Evolutionary conservation across 2,888 invertebrate species (phyloP), one percentile per base, ranked within the genome.

Genomic region (Epinotia demarniana): DNA sequence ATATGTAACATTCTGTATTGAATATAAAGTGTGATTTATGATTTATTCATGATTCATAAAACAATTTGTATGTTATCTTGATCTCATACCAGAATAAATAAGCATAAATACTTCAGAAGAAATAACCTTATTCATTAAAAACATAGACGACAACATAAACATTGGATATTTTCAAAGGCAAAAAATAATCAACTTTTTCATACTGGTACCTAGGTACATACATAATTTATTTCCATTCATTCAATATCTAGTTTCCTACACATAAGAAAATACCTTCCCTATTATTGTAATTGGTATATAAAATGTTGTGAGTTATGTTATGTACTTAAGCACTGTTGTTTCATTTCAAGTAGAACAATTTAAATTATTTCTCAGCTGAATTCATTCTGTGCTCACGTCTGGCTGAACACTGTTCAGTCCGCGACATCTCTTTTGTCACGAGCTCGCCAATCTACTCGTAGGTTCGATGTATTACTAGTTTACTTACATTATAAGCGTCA

Each of bases 401-500:
- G 70, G 63, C 64, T 60, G 69, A 66, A 64, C 75, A 71, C 60
- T 60, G 74, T 70, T 63, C 74, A 63, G 49, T 27, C 71, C 64
- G 73, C 77, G 78, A 79, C 79, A 78, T 78, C 79, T 78, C 79
- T 79, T 80, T 78, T 78, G 77, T 64, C 73, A 71, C 71, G 77
- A 78, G 78, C 33, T 19, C 43, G 11, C 13, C 9, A 27, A 19
- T 57, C 16, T 64, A 23, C 23, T 23, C 23, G 23, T 33, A 39
- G 39, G 9, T 57, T 62, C 27, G 33, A 69, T 63, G 69, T 67
- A 55, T 23, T 39, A 55, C 4, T 8, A 19, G 62, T 71, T 16
- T 43, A 33, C 9, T 70, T 69, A 23, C 39, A 58, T 33, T 0
- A 33, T 33, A 5, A 27, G 23, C 23, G 23, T 27, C 23, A 2